Percentiles rank a stretch among this genome's conserved stretches.
Conservation (phyloP, 1,140 invertebrate species). For the Scylla paramamosain region DNA sequence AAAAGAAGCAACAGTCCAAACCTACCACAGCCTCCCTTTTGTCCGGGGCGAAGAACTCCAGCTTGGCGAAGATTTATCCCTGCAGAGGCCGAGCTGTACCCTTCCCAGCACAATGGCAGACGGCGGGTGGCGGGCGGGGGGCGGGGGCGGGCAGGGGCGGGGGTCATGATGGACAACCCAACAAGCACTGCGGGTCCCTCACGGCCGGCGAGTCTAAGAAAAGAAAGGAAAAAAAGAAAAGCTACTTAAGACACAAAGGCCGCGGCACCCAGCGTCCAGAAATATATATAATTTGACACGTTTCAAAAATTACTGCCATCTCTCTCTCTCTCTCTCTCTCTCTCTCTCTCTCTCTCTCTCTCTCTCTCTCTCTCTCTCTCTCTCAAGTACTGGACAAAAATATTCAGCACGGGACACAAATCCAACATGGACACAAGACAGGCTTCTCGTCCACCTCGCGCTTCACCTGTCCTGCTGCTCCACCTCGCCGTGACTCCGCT, state of each 20-base stretch:
- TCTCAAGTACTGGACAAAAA: no score
- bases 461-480: no score
- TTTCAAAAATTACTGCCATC: background rate
- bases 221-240: background rate
- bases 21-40: background rate
- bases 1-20: slow-evolving; percentile 4
- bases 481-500: no score
- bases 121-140: background rate
- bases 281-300: background rate
- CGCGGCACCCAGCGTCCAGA: background rate
- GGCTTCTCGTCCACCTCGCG: no score
- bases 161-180: background rate
- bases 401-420: no score
- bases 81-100: background rate
- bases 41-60: background rate
- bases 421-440: no score
- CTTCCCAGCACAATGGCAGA: background rate
- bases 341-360: slow-evolving; percentile 52
- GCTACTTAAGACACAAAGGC: slow-evolving; percentile 10
- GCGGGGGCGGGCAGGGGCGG: background rate
- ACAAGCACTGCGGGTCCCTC: background rate
- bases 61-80: slow-evolving; percentile 11
- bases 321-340: slow-evolving; percentile 48
- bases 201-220: background rate
- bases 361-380: slow-evolving; percentile 49